Evolutionary conservation across 2,888 invertebrate genomes (phyloP).

Genomic region (Drymonia ruficornis): DNA sequence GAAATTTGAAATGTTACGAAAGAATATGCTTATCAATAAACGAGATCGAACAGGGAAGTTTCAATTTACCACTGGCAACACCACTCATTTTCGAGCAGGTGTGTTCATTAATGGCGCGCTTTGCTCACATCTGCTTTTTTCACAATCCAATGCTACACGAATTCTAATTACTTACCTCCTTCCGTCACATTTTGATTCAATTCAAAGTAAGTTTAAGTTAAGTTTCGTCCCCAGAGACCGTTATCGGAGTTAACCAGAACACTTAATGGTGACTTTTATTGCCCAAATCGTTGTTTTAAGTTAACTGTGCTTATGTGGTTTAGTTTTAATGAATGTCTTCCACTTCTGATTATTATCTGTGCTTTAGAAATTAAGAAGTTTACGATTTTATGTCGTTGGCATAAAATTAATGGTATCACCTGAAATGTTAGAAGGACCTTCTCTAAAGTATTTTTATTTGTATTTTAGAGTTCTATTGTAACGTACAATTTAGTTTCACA

Average conservation of each 20-base stretch:
- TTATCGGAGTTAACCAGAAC: constrained; percentile 39
- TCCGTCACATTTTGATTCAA: constrained; percentile 58
- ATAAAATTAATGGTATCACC: not conserved
- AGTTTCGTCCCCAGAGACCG: constrained; percentile 26
- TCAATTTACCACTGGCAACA: constrained; percentile 43
- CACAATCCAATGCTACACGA: constrained; percentile 67
- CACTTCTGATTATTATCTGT: constrained; percentile 3
- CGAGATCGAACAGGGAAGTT: constrained; percentile 18
- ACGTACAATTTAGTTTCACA: too few relatives aligned
- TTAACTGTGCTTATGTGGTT: constrained; percentile 18
- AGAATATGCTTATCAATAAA: not conserved
- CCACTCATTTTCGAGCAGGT: constrained; percentile 65
- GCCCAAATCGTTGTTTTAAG: constrained; percentile 34
- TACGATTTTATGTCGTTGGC: not conserved
- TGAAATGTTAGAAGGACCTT: too few relatives aligned
- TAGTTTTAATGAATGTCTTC: not conserved
- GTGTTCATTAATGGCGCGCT: constrained; percentile 69
- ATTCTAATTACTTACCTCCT: constrained; percentile 66
- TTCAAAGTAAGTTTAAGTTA: constrained; percentile 54
- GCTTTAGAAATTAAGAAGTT: not conserved
- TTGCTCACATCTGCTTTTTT: constrained; percentile 79
- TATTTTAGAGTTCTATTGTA: not conserved
- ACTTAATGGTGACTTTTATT: constrained; percentile 51
- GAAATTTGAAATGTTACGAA: not conserved
- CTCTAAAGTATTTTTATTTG: not conserved